Evolutionary conservation across 2,797 vertebrate species (phyloP), one percentile per base, ranked within the genome.

Genomic region (Fringilla coelebs): DNA sequence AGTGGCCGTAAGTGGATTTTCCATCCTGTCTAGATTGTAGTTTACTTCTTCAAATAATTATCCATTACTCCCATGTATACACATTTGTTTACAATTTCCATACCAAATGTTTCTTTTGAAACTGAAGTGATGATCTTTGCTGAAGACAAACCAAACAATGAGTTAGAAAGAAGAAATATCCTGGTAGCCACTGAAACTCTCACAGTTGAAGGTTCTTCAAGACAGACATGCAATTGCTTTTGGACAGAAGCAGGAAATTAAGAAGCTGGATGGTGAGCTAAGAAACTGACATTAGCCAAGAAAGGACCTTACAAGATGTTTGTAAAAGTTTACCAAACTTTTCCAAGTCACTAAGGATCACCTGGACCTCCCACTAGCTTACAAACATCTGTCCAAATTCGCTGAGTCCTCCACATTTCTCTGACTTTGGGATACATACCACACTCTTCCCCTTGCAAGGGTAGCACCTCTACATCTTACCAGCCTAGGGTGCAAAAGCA

Each of bases 21-120:
- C 93, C 78, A 48, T 93, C 45, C 76, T 91, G 55, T 74, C 65
- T 65, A 85, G 78, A 75, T 89, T 86, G 74, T 41, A 89, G 89
- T 96, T 96, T 95, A 94, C 89, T 91, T 72, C n/a, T 21, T 88
- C 57, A 51, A 10, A 62, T 65, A 94, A 89, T 95, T 94, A 82
- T 71, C 87, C 74, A 55, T 89, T 94, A 85, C 84, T 90, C 58
- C 46, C 61, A 78, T 51, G 61, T 72, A 88, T 66, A 60, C n/a
- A 61, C 31, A 7, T 85, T 95, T 96, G 92, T 78, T 96, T 94
- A 61, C 62, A 87, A 43, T 58, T 72, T 89, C 36, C 38, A 19
- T 76, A 85, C 51, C 75, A 74, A 62, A 65, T 89, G 61, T 65
- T 89, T 84, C 73, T 73, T 85, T 89, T 65, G 80, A 96, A 96